Evolutionary conservation across 1,140 invertebrate genomes (phyloP), one percentile per base, ranked within the genome.

Genomic region (Drosophila simulans): DNA sequence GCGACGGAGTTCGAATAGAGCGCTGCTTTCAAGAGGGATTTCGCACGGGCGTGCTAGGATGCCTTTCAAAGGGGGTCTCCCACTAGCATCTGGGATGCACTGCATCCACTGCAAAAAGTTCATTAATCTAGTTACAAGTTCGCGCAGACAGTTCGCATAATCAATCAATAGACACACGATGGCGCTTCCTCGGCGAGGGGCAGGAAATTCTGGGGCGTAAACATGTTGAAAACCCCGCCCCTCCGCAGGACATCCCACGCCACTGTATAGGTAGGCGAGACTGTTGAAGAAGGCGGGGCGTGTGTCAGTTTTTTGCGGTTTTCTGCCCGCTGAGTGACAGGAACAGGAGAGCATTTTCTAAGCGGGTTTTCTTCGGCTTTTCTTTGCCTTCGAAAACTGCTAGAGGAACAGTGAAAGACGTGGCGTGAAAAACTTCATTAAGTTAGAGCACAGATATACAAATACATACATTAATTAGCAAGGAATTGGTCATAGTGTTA

Each of bases 41-140:
- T 34, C 22, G 7, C 20, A n/a, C 5, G 22, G 13, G 4, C n/a
- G 22, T 2, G 48, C 7, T 22, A 1, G 22, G 43, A 3, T 20
- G 43, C 22, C 7, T 25, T 46, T 22, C 43, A 46, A 46, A 13
- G 48, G 20, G 55, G 27, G 37, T 3, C 35, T 51, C 17, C 34
- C 22, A 43, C 12, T 10, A 42, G 56, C 42, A 48, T 34, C 42
- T 20, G 25, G 48, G 71, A 74, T 74, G 72, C 70, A 77, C 63
- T 82, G 82, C 82, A 82, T 60, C 74, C 55, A 60, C 8, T 54
- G 70, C 79, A 83, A 77, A 70, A 86, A 88, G 88, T 90, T 91
- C 88, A 90, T 90, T 90, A 91, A 90, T 90, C 88, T 91, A 91
- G 85, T 91, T 90, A 90, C 80, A 90, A 90, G 89, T 81, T 91